These are phyloP conservation scores for Andinoacara biseriatus DNA, from an alignment of 2,113 vertebrate genomes.

Conservation along the genomic window DNA sequence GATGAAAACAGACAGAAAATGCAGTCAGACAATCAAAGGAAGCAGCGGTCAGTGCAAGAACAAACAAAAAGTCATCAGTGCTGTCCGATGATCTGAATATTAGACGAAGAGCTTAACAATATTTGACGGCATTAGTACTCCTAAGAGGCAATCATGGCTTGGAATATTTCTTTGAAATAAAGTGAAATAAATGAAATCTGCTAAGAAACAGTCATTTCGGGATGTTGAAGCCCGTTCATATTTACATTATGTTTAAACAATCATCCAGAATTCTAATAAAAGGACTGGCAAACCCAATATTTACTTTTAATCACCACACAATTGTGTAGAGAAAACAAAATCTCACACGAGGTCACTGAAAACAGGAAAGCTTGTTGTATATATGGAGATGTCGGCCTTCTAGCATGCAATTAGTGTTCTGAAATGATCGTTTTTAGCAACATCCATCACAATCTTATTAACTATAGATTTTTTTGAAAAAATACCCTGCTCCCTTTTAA, in stretches of 20 bases:
- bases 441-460: not conserved
- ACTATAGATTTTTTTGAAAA: too few relatives aligned
- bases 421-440: not conserved
- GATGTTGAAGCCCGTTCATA: not conserved
- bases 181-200: not conserved
- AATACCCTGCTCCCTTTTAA: not conserved
- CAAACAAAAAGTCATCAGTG: not conserved
- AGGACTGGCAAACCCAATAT: not conserved
- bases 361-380: too few relatives aligned
- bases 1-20: not conserved
- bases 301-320: not conserved
- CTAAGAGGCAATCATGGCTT: not conserved
- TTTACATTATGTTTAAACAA: not conserved
- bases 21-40: not conserved
- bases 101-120: conserved; percentile 5
- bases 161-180: conserved; percentile 1
- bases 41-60: too few relatives aligned
- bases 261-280: not conserved
- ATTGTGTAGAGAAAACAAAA: not conserved
- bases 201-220: not conserved
- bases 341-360: too few relatives aligned
- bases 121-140: not conserved
- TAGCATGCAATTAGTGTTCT: not conserved
- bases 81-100: not conserved
- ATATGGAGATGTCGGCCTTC: not conserved